These are phyloP conservation scores for Cephus nigrinus DNA, from an alignment of 2,888 invertebrate species.

Conservation along the genomic window DNA sequence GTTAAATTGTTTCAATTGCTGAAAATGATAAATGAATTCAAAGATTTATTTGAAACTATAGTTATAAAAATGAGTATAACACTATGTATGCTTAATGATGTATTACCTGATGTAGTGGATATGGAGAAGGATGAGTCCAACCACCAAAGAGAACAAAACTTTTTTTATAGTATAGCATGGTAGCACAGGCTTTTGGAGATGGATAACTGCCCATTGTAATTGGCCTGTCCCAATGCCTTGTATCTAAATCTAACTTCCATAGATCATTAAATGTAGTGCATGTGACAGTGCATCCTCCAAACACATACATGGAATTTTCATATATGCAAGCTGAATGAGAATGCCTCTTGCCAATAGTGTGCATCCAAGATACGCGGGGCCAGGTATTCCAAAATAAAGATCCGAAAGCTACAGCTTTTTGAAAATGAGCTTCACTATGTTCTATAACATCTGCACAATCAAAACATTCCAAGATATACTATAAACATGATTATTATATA, in stretches of 20 bases:
- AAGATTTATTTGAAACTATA: not conserved
- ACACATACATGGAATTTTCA: conserved; percentile 91
- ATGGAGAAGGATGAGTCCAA: conserved; percentile 91
- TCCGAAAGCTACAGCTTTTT: conserved; percentile 81
- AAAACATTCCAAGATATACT: conserved; percentile 24
- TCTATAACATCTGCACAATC: conserved; percentile 79
- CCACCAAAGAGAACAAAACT: conserved; percentile 92
- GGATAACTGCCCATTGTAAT: conserved; percentile 90
- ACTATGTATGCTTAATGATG: not conserved
- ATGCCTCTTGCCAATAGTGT: conserved; percentile 90
- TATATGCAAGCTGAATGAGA: conserved; percentile 90
- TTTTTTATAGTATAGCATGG: conserved; percentile 88
- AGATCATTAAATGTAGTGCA: conserved; percentile 97
- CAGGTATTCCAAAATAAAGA: conserved; percentile 81
- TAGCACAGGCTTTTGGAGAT: conserved; percentile 94
- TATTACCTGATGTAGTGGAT: conserved; percentile 82
- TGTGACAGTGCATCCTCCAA: conserved; percentile 95
- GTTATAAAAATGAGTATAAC: not conserved
- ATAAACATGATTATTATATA: conserved; percentile 12
- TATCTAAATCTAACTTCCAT: conserved; percentile 91
- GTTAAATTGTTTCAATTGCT: conserved; percentile 86
- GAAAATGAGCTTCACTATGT: conserved; percentile 78
- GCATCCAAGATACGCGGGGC: conserved; percentile 70
- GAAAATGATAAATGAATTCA: conserved; percentile 31
- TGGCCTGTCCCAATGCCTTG: conserved; percentile 85